Conservation (phyloP, 2,797 vertebrate species). For the Clarias laeviceps region DNA sequence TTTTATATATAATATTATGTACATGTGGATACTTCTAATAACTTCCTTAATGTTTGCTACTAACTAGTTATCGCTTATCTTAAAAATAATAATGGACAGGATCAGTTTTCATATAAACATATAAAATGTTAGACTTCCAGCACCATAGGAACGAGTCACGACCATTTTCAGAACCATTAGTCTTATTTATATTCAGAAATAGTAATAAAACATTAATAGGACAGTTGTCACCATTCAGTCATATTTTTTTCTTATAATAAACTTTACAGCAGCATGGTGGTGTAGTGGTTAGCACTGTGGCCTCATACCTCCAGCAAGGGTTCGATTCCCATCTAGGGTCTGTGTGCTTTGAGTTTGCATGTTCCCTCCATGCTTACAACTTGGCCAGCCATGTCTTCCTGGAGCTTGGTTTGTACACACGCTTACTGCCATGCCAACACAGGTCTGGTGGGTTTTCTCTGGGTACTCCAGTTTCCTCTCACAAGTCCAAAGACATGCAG, state of each 20-base stretch:
- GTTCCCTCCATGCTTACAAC: neutral
- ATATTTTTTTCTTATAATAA: neutral
- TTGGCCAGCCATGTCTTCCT: neutral
- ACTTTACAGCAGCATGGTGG: neutral
- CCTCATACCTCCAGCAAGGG: too few relatives aligned
- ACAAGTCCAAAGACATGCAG: too few relatives aligned
- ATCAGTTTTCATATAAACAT: neutral
- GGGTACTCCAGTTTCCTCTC: too few relatives aligned
- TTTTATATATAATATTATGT: too few relatives aligned
- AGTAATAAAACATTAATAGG: neutral
- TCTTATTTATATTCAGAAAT: neutral
- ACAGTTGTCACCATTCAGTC: neutral
- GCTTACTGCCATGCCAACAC: too few relatives aligned
- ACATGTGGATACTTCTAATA: neutral
- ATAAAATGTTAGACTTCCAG: neutral
- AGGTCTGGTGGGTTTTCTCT: neutral
- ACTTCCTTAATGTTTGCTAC: neutral
- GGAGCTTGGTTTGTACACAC: neutral
- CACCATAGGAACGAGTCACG: neutral
- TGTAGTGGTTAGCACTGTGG: too few relatives aligned
- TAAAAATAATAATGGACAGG: too few relatives aligned
- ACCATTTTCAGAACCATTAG: neutral
- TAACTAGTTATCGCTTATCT: neutral
- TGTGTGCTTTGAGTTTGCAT: too few relatives aligned
- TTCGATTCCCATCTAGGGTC: too few relatives aligned